Conservation (phyloP, 2,888 invertebrate genomes). For the Lumbricus terrestris region DNA sequence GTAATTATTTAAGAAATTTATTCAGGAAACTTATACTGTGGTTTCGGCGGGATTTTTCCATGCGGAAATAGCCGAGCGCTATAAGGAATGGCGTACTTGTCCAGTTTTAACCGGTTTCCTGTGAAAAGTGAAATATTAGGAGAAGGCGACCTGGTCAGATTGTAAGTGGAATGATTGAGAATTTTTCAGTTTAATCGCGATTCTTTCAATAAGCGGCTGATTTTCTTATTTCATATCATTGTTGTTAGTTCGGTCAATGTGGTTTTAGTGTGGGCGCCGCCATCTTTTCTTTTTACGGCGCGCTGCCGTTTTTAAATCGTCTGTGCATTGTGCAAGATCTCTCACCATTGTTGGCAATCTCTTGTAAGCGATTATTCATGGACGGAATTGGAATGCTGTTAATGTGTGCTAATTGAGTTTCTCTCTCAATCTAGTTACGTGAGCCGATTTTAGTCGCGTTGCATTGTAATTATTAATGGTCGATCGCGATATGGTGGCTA, state of each 20-base stretch:
- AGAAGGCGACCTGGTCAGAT: constrained; percentile 14
- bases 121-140: constrained; percentile 23
- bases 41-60: constrained; percentile 31
- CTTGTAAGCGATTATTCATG: neutral
- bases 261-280: constrained; percentile 3
- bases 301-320: neutral
- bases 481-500: neutral
- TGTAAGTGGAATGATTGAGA: neutral
- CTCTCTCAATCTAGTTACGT: neutral
- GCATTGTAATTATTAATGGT: neutral
- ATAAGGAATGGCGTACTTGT: constrained; percentile 42
- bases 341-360: neutral
- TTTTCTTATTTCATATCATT: neutral
- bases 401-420: neutral
- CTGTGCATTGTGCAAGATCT: neutral
- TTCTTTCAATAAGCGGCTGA: neutral
- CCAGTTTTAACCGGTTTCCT: constrained; percentile 57
- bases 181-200: neutral
- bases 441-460: neutral
- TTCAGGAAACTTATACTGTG: neutral
- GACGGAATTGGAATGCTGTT: neutral
- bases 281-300: constrained; percentile 3
- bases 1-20: neutral
- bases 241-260: neutral
- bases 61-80: constrained; percentile 46